phyloP scores from a whole-genome alignment of 2,113 vertebrate species.

The Neopipo cinnamomea region DNA sequence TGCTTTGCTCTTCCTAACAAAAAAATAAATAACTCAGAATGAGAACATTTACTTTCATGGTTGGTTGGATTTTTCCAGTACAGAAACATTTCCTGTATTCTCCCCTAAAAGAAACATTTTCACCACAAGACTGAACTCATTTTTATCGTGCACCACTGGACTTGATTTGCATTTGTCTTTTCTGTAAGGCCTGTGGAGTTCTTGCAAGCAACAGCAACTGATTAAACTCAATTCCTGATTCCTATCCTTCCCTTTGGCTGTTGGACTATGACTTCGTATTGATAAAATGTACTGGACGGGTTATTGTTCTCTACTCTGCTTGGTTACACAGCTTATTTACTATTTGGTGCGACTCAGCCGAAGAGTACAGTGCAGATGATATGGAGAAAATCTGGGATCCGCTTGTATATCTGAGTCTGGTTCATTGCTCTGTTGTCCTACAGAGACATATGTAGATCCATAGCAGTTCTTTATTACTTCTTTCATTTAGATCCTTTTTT shows the following conservation, averaged over 20 bases:
- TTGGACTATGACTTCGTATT: background rate
- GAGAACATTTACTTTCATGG: background rate
- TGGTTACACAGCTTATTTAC: background rate
- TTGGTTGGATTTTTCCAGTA: background rate
- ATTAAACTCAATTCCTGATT: background rate
- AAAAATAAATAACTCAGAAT: background rate
- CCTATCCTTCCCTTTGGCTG: background rate
- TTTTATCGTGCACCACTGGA: background rate
- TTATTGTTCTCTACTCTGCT: constrained; percentile 7
- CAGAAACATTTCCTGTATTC: background rate
- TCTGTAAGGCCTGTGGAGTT: background rate
- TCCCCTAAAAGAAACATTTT: background rate
- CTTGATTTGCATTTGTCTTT: constrained; percentile 9
- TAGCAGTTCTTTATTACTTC: background rate
- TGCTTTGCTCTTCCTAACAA: background rate
- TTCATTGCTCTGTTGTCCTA: background rate
- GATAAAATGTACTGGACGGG: background rate
- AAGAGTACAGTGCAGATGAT: background rate
- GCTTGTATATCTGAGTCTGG: background rate
- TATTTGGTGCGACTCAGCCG: background rate
- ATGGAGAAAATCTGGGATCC: background rate
- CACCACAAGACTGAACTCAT: background rate
- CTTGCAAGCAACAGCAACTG: background rate
- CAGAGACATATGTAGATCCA: background rate
- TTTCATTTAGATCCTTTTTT: background rate